phyloP scores from a whole-genome alignment of 2,797 vertebrate species.

The Cryptoprocta ferox region DNA sequence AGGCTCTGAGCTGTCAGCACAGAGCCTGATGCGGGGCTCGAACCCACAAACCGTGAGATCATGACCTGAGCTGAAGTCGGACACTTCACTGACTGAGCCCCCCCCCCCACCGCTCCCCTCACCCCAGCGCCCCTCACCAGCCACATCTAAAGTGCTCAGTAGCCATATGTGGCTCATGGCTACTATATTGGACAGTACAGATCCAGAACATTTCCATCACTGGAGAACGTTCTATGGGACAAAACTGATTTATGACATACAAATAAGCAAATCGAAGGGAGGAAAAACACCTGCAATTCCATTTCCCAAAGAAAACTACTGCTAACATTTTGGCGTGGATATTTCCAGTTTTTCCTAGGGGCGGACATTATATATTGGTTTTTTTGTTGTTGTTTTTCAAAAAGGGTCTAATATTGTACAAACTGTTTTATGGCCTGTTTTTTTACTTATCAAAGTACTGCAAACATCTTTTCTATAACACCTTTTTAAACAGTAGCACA shows the following conservation, averaged over 20 bases:
- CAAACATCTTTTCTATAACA: not conserved
- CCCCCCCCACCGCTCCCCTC: too few relatives aligned
- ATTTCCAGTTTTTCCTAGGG: constrained; percentile 51
- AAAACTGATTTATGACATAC: not conserved
- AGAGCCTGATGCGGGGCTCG: too few relatives aligned
- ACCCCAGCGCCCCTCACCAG: not conserved
- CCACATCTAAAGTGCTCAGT: not conserved
- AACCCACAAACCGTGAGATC: too few relatives aligned
- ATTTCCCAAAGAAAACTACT: constrained; percentile 57
- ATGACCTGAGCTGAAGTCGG: too few relatives aligned
- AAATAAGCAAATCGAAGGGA: not conserved
- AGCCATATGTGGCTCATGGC: not conserved
- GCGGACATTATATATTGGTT: not conserved
- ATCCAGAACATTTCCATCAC: not conserved
- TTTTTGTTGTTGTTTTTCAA: not conserved
- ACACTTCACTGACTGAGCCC: too few relatives aligned
- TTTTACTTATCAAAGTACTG: not conserved
- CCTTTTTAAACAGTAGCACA: not conserved
- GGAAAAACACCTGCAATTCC: not conserved
- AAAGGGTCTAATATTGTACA: not conserved
- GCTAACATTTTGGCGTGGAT: not conserved
- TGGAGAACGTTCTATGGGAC: not conserved
- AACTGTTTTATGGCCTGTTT: not conserved
- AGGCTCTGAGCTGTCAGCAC: too few relatives aligned
- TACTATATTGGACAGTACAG: not conserved